Base-by-base conservation (phyloP, 2,113 vertebrate species). In the Anoplopoma fimbria region DNA sequence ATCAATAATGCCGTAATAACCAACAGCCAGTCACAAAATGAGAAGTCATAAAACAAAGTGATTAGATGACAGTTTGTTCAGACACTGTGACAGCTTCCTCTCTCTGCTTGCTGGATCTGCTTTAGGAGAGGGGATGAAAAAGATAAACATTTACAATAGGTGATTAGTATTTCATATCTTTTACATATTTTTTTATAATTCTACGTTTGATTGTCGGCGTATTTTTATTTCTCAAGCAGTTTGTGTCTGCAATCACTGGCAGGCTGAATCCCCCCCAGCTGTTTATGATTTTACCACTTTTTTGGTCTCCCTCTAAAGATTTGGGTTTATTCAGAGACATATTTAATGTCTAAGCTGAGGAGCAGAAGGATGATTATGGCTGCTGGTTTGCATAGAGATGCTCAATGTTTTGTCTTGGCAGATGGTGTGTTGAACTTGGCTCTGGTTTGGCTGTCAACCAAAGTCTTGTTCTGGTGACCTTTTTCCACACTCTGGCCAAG, bases 1-100 rank as follows among this genome's bases (percentile, higher is more conserved):
- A 88, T 89, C 76, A 83, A 89, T 87, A 84, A 90, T 61, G 38
- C 51, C 62, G 40, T 79, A 75, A 88, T 75, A 36, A 57, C 49
- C 33, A 58, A 78, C 31, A 49, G 49, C 34, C 38, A 69, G 61
- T 82, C 65, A 38, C 53, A 34, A 71, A 72, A 33, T 33, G 55
- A 77, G 71, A 40, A 40, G 76, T 69, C 74, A 55, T 69, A 55
- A 83, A 91, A 75, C 51, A 60, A 71, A 75, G 60, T 73, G 62
- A 62, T 80, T 68, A 40, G 79, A 70, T 79, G 68, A 85, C 34
- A 82, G 63, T 71, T 74, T 84, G 34, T 78, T 65, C 25, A 29
- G 60, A 65, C 69, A 6, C 15, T 58, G n/a, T 27, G 23, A 75
- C 71, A 64, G 21, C 58, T 8, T 4, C 23, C 67, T 42, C 29